phyloP scores from a whole-genome alignment of 2,113 vertebrate species.

The Pseudopipra pipra region DNA sequence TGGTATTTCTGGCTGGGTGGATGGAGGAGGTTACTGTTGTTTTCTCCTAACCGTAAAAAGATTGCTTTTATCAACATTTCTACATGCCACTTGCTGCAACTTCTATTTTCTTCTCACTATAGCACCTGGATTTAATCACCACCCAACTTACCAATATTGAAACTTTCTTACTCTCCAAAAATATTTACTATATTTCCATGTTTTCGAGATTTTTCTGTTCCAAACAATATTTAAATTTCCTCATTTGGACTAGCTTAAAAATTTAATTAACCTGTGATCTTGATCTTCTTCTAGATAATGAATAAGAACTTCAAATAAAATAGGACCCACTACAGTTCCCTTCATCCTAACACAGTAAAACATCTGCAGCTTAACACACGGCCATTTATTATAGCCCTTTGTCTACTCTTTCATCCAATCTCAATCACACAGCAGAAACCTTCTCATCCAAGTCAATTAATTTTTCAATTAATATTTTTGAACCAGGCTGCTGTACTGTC shows the following conservation, averaged over 20 bases:
- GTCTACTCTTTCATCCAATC: neutral
- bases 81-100: neutral
- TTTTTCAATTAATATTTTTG: constrained; percentile 31
- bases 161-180: neutral
- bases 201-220: neutral
- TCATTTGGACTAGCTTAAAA: neutral
- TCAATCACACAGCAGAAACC: neutral
- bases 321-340: neutral
- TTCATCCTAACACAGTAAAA: neutral
- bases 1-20: neutral
- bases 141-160: neutral
- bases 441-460: constrained; percentile 23
- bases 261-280: neutral
- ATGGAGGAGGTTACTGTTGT: neutral
- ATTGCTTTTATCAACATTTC: neutral
- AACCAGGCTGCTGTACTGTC: neutral
- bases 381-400: neutral
- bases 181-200: neutral
- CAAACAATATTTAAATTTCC: neutral
- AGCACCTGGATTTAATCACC: neutral
- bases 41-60: neutral
- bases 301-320: neutral
- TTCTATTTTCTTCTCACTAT: neutral
- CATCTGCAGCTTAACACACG: neutral
- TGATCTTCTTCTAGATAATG: neutral